These are phyloP conservation scores for Ophion slaviceki DNA, from an alignment of 2,888 invertebrate genomes.

Conservation along the genomic window DNA sequence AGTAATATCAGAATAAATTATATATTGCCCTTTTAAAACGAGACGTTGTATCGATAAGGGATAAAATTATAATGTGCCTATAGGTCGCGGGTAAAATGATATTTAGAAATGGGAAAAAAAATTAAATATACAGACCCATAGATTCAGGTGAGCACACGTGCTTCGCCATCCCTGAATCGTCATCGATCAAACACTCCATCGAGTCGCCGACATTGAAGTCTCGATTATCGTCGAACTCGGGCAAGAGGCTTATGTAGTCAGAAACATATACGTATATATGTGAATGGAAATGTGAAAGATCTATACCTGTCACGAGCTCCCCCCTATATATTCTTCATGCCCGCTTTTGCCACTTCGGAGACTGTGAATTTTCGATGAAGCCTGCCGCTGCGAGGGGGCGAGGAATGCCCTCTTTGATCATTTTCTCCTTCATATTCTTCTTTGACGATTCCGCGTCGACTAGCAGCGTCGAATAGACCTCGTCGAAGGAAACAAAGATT, in stretches of 20 bases:
- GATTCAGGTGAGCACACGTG: slow-evolving; percentile 19
- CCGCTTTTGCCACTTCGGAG: neutral
- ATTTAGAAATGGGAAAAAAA: neutral
- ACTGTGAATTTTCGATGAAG: slow-evolving; percentile 33
- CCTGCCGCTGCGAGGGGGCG: slow-evolving; percentile 23
- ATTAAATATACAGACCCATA: slow-evolving; percentile 3
- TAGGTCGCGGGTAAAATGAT: neutral
- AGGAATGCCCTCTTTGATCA: slow-evolving; percentile 53
- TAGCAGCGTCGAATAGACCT: slow-evolving; percentile 13
- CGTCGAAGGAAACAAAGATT: slow-evolving; percentile 9
- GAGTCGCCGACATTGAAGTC: slow-evolving; percentile 44
- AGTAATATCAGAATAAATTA: neutral
- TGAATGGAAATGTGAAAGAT: neutral
- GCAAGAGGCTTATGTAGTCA: neutral
- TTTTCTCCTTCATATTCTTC: slow-evolving; percentile 9
- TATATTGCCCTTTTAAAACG: neutral
- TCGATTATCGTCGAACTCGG: slow-evolving; percentile 44
- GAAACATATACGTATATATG: neutral
- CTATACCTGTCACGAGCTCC: neutral
- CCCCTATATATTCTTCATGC: neutral
- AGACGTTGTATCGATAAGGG: neutral
- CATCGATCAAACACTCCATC: slow-evolving; percentile 59
- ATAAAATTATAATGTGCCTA: neutral
- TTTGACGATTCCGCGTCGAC: slow-evolving; percentile 10
- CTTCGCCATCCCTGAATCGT: slow-evolving; percentile 11